A percentile compares a stretch with the other conserved stretches of the same genome.
Evolutionary conservation across 2,113 vertebrate genomes (phyloP).

Genomic region (Pyrgilauda ruficollis): DNA sequence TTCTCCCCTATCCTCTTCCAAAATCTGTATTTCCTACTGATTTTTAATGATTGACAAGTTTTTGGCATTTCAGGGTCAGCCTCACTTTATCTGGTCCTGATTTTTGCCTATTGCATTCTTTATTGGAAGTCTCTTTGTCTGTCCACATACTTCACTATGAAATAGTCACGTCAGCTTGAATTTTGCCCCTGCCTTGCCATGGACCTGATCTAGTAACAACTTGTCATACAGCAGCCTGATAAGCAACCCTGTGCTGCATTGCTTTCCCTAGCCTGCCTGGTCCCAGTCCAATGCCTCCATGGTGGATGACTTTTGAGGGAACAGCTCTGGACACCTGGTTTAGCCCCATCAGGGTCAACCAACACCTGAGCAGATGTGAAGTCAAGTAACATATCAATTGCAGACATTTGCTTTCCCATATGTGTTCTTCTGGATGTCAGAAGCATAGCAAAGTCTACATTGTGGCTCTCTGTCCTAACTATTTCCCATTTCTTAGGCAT

Average conservation of each 20-base stretch:
- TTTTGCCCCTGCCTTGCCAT: neutral
- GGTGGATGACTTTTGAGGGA: neutral
- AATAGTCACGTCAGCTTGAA: neutral
- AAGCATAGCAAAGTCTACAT: neutral
- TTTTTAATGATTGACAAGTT: neutral
- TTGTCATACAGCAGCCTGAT: neutral
- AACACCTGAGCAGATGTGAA: neutral
- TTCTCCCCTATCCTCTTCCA: fast-evolving
- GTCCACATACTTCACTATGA: neutral
- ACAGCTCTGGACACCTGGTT: neutral
- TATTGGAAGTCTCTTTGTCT: neutral
- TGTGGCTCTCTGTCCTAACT: neutral
- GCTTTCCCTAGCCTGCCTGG: fast-evolving
- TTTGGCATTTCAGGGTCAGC: neutral
- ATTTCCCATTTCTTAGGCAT: neutral
- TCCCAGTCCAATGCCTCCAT: fast-evolving
- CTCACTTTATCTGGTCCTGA: neutral
- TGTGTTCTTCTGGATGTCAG: neutral
- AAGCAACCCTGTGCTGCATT: neutral
- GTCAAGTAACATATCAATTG: neutral
- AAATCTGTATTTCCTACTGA: neutral
- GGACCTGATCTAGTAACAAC: neutral
- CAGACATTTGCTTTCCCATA: neutral
- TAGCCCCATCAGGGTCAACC: neutral
- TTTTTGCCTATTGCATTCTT: neutral